A percentile compares a stretch with the other conserved stretches of the same genome.
Conservation (phyloP, 1,140 invertebrate genomes). For the Macrostomum lignano region DNA sequence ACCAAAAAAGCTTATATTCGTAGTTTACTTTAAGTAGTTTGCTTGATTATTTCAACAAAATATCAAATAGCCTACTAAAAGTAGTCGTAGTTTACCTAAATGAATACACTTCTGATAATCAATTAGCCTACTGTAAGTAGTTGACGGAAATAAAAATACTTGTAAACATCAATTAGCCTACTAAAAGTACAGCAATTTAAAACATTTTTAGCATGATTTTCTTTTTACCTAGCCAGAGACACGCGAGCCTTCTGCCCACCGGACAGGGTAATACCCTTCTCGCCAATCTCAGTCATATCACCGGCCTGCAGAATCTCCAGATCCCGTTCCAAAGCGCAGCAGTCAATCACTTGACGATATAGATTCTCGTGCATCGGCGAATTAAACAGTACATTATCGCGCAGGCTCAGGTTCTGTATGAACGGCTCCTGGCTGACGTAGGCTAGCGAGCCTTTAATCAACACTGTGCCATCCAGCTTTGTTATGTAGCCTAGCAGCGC, state of each 20-base stretch:
- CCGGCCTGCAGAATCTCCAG: conserved; percentile 24
- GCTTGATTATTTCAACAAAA: too few relatives aligned
- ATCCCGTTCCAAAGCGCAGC: conserved; percentile 30
- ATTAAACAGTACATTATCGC: conserved; percentile 57
- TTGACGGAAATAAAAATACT: too few relatives aligned
- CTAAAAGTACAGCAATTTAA: too few relatives aligned
- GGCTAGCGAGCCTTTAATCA: conserved; percentile 37
- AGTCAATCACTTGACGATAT: conserved; percentile 52
- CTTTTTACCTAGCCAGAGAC: conserved; percentile 62
- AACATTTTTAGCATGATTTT: too few relatives aligned
- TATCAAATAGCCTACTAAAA: too few relatives aligned
- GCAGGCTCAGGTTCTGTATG: conserved; percentile 64
- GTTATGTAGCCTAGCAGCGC: conserved; percentile 65
- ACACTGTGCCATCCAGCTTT: conserved; percentile 25
- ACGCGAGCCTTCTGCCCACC: conserved; percentile 90
- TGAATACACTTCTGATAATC: too few relatives aligned
- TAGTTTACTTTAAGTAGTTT: too few relatives aligned
- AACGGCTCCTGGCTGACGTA: conserved; percentile 72
- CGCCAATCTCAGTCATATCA: conserved; percentile 32
- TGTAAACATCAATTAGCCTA: too few relatives aligned
- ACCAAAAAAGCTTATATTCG: too few relatives aligned
- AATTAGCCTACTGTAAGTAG: too few relatives aligned
- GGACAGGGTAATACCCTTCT: conserved; percentile 58
- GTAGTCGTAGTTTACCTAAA: too few relatives aligned
- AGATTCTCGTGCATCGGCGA: conserved; percentile 37